phyloP scores from a whole-genome alignment of 2,888 invertebrate genomes.

The Sialis fuliginosa region DNA sequence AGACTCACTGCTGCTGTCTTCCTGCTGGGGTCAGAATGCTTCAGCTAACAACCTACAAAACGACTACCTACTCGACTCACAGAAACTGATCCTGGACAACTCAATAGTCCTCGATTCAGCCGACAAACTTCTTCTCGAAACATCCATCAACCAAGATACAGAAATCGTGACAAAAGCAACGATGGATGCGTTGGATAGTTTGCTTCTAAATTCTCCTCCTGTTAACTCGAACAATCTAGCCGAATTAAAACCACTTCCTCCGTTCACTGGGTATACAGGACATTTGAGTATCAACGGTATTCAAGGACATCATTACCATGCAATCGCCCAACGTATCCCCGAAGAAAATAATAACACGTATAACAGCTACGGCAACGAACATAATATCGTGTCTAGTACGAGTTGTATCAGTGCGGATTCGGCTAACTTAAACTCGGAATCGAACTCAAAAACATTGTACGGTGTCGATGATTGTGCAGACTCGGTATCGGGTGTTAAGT shows the following conservation, averaged over 20 bases:
- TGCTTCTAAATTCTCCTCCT: conserved; percentile 33
- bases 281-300: conserved; percentile 77
- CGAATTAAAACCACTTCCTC: conserved; percentile 71
- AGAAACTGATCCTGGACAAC: conserved; percentile 37
- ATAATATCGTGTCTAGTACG: conserved; percentile 57
- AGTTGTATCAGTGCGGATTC: conserved; percentile 45
- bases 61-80: conserved; percentile 33
- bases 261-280: conserved; percentile 72
- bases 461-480: conserved; percentile 37
- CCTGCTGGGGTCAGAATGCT: conserved; percentile 45
- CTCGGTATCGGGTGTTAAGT: conserved; percentile 33
- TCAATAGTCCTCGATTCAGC: conserved; percentile 25
- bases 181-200: conserved; percentile 53
- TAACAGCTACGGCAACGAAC: conserved; percentile 36
- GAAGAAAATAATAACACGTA: conserved; percentile 53
- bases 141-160: conserved; percentile 26
- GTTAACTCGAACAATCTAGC: conserved; percentile 45
- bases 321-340: conserved; percentile 58
- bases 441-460: conserved; percentile 25
- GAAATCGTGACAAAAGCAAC: conserved; percentile 25
- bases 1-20: conserved; percentile 53
- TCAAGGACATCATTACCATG: conserved; percentile 73
- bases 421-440: conserved; percentile 29
- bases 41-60: conserved; percentile 27
- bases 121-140: conserved; percentile 28